Conservation (phyloP, 2,888 invertebrate species). For the Ophion slaviceki region DNA sequence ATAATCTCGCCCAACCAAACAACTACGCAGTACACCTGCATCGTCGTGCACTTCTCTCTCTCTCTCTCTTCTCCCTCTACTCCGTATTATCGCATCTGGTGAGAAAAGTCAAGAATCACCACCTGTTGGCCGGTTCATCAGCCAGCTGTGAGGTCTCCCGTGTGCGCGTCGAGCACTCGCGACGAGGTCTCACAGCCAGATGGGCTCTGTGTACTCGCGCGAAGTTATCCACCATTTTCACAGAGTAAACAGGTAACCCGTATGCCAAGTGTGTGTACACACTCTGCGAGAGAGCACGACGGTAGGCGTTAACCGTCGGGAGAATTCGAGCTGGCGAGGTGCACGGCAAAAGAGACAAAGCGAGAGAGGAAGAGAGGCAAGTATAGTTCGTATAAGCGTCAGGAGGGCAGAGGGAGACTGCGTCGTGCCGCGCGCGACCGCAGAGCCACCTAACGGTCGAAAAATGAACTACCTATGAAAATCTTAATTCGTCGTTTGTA, state of each 20-base stretch:
- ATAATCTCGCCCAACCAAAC: constrained; percentile 41
- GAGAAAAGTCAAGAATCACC: constrained; percentile 72
- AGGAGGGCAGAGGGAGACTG: not conserved
- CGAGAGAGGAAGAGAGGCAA: not conserved
- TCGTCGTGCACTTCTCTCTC: constrained; percentile 7
- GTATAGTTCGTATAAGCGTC: not conserved
- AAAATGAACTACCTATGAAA: not conserved
- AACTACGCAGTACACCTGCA: constrained; percentile 57
- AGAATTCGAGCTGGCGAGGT: constrained; percentile 20
- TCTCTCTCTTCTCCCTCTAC: constrained; percentile 4
- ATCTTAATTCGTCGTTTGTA: not conserved
- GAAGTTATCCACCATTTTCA: constrained; percentile 40
- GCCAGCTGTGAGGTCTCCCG: constrained; percentile 69
- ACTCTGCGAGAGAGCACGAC: constrained; percentile 5
- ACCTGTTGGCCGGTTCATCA: constrained; percentile 73
- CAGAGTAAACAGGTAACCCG: constrained; percentile 58
- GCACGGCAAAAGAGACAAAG: not conserved
- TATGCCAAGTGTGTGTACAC: constrained; percentile 4
- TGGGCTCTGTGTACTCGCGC: constrained; percentile 26
- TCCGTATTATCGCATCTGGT: constrained; percentile 70
- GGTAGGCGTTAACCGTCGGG: constrained; percentile 23
- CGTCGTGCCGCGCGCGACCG: not conserved
- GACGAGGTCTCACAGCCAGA: constrained; percentile 14
- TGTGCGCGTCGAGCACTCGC: constrained; percentile 10
- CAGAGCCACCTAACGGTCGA: not conserved